A percentile compares a stretch with the other conserved stretches of the same genome.
phyloP scores from a whole-genome alignment of 2,888 invertebrate species.

The Pardosa pseudoannulata region DNA sequence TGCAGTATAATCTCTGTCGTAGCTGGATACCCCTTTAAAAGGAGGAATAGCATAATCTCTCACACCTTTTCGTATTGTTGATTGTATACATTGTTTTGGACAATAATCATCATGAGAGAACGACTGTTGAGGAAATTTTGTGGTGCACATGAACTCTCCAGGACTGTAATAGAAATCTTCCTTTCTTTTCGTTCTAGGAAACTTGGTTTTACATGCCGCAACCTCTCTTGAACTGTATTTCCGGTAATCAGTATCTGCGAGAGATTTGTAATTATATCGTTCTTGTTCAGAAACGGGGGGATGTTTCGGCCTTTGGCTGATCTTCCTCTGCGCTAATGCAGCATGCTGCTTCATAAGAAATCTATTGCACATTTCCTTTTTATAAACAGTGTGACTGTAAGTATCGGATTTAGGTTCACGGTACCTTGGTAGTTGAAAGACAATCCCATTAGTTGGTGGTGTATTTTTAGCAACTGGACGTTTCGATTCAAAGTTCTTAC shows the following conservation, averaged over 20 bases:
- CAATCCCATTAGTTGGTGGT: not conserved
- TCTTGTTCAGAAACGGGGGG: not conserved
- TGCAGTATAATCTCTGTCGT: conserved; percentile 7
- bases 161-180: conserved; percentile 15
- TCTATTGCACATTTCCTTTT: conserved; percentile 5
- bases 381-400: conserved; percentile 26
- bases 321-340: not conserved
- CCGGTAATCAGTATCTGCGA: not conserved
- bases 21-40: not conserved
- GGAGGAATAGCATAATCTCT: not conserved
- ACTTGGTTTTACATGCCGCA: conserved; percentile 7
- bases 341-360: not conserved
- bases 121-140: not conserved
- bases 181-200: conserved; percentile 14
- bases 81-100: not conserved
- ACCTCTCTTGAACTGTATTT: not conserved
- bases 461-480: not conserved
- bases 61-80: not conserved
- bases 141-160: not conserved
- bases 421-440: conserved; percentile 7
- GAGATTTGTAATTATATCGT: not conserved
- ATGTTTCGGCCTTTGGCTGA: not conserved
- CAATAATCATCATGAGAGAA: conserved; percentile 14
- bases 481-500: not conserved
- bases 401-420: not conserved